These are phyloP conservation scores for Pomatorhinus ruficollis DNA, from an alignment of 2,113 vertebrate genomes.

Conservation along the genomic window DNA sequence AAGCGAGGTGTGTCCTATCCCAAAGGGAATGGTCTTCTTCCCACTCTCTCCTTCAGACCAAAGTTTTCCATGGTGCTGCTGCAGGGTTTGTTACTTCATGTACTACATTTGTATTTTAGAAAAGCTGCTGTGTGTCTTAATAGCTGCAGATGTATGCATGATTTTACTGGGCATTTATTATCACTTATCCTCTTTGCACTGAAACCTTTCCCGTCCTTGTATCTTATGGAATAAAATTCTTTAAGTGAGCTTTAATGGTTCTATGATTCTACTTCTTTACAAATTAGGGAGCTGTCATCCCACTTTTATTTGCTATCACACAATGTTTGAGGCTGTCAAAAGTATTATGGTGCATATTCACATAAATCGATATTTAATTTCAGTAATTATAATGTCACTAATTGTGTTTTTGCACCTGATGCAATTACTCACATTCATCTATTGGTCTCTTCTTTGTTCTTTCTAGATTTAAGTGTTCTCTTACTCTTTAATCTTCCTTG, in stretches of 20 bases:
- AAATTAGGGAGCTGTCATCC: background rate
- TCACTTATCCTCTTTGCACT: background rate
- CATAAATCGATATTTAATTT: slow-evolving; percentile 16
- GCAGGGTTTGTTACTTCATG: background rate
- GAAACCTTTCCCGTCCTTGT: background rate
- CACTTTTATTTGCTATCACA: background rate
- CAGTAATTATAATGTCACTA: slow-evolving; percentile 14
- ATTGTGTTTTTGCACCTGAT: slow-evolving; percentile 20
- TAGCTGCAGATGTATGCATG: background rate
- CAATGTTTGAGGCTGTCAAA: background rate
- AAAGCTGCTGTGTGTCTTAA: slow-evolving; percentile 1
- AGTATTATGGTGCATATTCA: background rate
- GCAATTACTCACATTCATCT: background rate
- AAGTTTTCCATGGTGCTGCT: background rate
- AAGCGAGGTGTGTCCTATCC: background rate
- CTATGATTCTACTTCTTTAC: background rate
- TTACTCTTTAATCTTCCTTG: background rate
- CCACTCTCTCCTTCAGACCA: background rate
- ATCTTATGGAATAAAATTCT: background rate
- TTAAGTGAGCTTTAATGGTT: background rate
- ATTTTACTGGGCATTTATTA: slow-evolving; percentile 1
- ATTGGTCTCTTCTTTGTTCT: background rate
- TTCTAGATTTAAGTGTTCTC: background rate
- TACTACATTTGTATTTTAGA: background rate
- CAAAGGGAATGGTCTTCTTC: background rate